Evolutionary conservation across 2,797 vertebrate species (phyloP), one percentile per base, ranked within the genome.

Genomic region (Pelodytes ibericus): DNA sequence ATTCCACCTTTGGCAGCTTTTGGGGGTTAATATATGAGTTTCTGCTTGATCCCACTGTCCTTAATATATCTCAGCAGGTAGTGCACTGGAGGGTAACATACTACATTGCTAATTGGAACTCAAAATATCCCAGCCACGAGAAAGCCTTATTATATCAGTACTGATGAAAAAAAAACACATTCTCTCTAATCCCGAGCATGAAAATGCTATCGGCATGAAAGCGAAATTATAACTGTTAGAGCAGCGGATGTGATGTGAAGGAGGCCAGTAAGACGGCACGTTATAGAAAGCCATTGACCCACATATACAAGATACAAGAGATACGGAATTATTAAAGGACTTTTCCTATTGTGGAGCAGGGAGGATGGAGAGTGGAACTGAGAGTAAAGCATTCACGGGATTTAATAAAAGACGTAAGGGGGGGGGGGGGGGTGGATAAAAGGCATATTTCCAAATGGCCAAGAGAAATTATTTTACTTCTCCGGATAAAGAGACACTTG

Each of bases 41-140:
- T 4, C 51, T 53, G 29, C 30, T 61, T 61, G 16, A 20, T 33
- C 2, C 20, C 29, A 10, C 20, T 30, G 16, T 66, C 64, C 44
- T 22, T 67, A 51, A 51, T 67, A 18, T 24, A 31, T 67, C 64
- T 20, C 44, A 51, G 64, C 64, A 67, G 41, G 27, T 67, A 51
- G 15, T 29, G 26, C 25, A 27, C 44, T 31, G 6, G 41, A 15
- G 44, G 44, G 24, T 51, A 65, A 65, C 26, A 51, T 27, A 65
- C 15, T 2, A 18, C 18, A 13, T 47, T 20, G 16, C 39, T 66
- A 49, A 49, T 66, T 66, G 63, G 39, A 36, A 36, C 41, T 66
- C 25, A 11, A 44, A 29, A 33, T 25, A 47, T 44, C 25, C 27
- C 24, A 27, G 15, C 25, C 27, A 64, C 15, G 18, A 47, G 25